A percentile compares a stretch with the other conserved stretches of the same genome.
phyloP scores from a whole-genome alignment of 2,888 invertebrate genomes.

The Apocheima hispidaria region DNA sequence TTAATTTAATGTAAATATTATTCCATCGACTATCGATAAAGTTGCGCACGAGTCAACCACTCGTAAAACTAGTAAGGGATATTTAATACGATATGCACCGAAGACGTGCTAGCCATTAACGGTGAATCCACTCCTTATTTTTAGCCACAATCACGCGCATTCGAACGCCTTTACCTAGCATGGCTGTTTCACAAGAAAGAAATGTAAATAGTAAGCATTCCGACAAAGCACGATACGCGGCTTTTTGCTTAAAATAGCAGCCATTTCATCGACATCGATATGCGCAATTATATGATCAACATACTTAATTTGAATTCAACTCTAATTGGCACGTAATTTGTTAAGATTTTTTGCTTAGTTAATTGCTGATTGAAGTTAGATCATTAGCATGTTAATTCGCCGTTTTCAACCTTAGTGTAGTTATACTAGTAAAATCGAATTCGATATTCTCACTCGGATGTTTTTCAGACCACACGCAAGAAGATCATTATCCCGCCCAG shows the following conservation, averaged over 20 bases:
- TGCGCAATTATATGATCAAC: slow-evolving; percentile 61
- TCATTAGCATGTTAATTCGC: slow-evolving; percentile 60
- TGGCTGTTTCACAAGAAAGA: slow-evolving; percentile 52
- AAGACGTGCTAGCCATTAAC: slow-evolving; percentile 75
- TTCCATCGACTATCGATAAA: slow-evolving; percentile 57
- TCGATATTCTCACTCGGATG: slow-evolving; percentile 59
- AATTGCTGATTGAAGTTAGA: slow-evolving; percentile 64
- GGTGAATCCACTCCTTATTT: slow-evolving; percentile 75
- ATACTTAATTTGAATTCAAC: slow-evolving; percentile 60
- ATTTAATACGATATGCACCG: slow-evolving; percentile 63
- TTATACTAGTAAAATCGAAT: slow-evolving; percentile 56
- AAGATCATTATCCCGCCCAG: slow-evolving; percentile 64
- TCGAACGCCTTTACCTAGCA: slow-evolving; percentile 49
- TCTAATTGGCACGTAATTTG: slow-evolving; percentile 64
- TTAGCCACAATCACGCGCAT: slow-evolving; percentile 66
- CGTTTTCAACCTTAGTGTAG: slow-evolving; percentile 51
- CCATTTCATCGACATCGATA: slow-evolving; percentile 62
- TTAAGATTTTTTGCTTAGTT: slow-evolving; percentile 57
- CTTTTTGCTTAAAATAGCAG: slow-evolving; percentile 56
- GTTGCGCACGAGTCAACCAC: slow-evolving; percentile 29
- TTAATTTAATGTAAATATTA: neutral
- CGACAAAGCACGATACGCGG: slow-evolving; percentile 44
- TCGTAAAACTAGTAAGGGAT: slow-evolving; percentile 62
- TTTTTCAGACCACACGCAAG: slow-evolving; percentile 69
- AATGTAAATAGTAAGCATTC: slow-evolving; percentile 56